Base-by-base conservation (phyloP, 2,797 vertebrate species). In the Anolis apletophallus region DNA sequence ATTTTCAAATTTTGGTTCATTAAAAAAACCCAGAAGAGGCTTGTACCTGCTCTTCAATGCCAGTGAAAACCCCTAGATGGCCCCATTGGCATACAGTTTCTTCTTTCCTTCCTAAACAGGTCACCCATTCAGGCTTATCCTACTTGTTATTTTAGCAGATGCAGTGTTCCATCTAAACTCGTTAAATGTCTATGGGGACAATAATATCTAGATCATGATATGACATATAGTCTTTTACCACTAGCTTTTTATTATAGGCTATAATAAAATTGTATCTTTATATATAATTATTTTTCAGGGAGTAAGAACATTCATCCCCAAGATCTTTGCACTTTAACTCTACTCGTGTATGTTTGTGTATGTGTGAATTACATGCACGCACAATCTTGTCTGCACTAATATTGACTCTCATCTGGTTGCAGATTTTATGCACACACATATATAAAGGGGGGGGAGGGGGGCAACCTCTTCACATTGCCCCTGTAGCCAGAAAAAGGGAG, bases 51-150 rank as follows among this genome's bases (percentile, higher is more conserved):
- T 34, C 10, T 32, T 13, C 32, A 52, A 7, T 32, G n/a, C n/a
- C 32, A 68, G 1, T 52, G 54, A 13, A 1, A 80, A 40, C 86
- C 86, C 55, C 86, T 84, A 87, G 86, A 34, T 84, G 86, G 86
- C 81, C 10, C 75, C 32, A 67, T 74, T 80, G 78, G n/a, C 81
- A 54, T 3, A 40, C 23, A 78, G 34, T n/a, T 59, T 61, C 55
- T 76, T 46, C 34, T n/a, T 57, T 80, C 12, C 64, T 78, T 3
- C 23, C 13, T 50, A 46, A 79, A 46, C 29, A 26, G 40, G 21
- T 52, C 77, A 50, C 21, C 17, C 81, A 64, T 55, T 32, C 29
- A 74, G 3, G 64, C 64, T 32, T 17, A 14, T 21, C 34, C 8
- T n/a, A 59, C 29, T 23, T 19, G 12, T 6, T 26, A 46, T 76